These are phyloP conservation scores for Hololepta plana DNA, from an alignment of 2,888 invertebrate species.

Conservation along the genomic window DNA sequence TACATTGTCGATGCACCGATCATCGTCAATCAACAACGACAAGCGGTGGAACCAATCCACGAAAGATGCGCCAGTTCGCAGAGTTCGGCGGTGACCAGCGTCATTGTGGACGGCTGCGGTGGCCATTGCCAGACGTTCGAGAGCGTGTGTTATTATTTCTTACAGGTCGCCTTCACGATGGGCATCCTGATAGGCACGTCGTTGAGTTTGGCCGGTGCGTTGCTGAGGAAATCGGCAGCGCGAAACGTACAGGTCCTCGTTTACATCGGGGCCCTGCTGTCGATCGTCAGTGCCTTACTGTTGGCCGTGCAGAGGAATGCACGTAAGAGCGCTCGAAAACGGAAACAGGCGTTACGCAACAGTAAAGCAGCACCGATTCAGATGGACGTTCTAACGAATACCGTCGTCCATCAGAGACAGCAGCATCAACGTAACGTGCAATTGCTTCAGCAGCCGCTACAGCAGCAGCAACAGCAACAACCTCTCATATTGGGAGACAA, in stretches of 20 bases:
- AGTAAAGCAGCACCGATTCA: constrained; percentile 8
- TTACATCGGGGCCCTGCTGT: constrained; percentile 44
- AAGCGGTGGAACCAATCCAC: constrained; percentile 11
- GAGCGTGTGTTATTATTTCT: constrained; percentile 51
- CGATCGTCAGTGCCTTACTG: constrained; percentile 41
- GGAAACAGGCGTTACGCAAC: constrained; percentile 6
- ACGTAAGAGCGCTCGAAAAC: constrained; percentile 19
- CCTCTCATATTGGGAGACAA: no score
- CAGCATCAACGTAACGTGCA: no score
- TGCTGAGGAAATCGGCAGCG: constrained; percentile 41
- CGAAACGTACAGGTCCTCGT: constrained; percentile 46
- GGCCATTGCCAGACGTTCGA: constrained; percentile 52
- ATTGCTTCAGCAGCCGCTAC: no score
- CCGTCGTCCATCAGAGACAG: constrained; percentile 2
- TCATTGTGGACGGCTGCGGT: constrained; percentile 46
- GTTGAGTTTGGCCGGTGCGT: constrained; percentile 44
- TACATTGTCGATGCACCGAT: no score
- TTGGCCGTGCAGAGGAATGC: constrained; percentile 47
- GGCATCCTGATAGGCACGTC: constrained; percentile 47
- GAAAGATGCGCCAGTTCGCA: constrained; percentile 23
- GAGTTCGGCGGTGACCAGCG: constrained; percentile 25
- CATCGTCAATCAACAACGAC: constrained; percentile 7
- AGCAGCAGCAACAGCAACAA: constrained; percentile 6
- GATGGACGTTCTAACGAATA: constrained; percentile 7
- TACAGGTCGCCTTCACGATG: constrained; percentile 49